Conservation (phyloP, 1,140 invertebrate species). For the Mya arenaria region DNA sequence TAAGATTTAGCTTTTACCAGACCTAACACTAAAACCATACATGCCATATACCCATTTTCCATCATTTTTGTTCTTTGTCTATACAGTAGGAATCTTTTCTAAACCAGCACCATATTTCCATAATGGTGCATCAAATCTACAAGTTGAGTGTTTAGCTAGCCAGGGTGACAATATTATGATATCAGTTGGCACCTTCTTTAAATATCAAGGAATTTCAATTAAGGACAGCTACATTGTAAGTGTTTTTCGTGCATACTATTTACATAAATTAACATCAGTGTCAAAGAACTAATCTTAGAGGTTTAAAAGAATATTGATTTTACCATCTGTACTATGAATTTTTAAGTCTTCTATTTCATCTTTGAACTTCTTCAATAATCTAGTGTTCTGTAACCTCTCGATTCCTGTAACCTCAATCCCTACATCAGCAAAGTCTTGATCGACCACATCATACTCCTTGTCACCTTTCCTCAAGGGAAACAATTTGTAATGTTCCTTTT, state of each 20-base stretch:
- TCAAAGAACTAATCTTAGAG: not conserved
- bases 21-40: not conserved
- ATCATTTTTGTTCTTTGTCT: not conserved
- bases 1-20: not conserved
- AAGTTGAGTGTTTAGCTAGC: not conserved
- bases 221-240: not conserved
- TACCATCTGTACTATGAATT: conserved; percentile 22
- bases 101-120: no score
- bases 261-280: not conserved
- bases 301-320: not conserved
- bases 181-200: not conserved
- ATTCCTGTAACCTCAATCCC: conserved; percentile 65
- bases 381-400: conserved; percentile 64
- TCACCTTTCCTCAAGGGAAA: conserved; percentile 48
- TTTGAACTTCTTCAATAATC: conserved; percentile 66
- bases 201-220: not conserved
- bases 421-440: conserved; percentile 64
- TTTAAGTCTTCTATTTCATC: conserved; percentile 63
- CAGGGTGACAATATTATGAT: not conserved
- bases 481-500: conserved; percentile 1
- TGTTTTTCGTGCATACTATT: not conserved
- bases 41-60: not conserved
- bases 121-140: no score
- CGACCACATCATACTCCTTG: conserved; percentile 65
- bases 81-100: not conserved